Evolutionary conservation across 2,888 invertebrate genomes (phyloP), one percentile per base, ranked within the genome.

Genomic region (Drosophila gaucha): DNA sequence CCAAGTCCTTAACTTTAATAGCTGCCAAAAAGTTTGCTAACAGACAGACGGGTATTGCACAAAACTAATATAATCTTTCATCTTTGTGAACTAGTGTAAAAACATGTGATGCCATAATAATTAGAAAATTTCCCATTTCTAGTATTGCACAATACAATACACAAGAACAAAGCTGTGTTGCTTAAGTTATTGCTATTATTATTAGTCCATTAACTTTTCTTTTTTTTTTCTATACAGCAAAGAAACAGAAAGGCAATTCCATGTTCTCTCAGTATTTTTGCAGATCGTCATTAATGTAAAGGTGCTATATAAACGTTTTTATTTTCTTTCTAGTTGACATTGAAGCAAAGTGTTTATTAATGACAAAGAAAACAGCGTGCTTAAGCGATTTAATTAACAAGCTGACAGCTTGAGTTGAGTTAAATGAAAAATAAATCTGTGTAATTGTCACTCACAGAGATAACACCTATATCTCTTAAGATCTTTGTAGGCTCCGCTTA

Each of bases 361-460:
- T 10, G 16, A 16, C 16, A 35, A 35, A 2, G 6, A 47, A 24
- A 47, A 47, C 3, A 20, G 18, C 18, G 1, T 10, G 6, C 5
- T 4, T 1, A 1, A 31, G 12, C 22, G 10, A 16, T 24, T 43
- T 31, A 10, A 14, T 14, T 26, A 20, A 16, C 12, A 20, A 50
- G 33, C 50, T 43, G 43, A 26, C 54, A 28, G 14, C 20, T 52
- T 6, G 16, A 16, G 16, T 36, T 36, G 2, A 22, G n/a, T n/a
- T 36, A 56, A 28, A n/a, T 22, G n/a, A 28, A 22, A 9, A 20
- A 51, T 67, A 28, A 5, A 12, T 30, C 24, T 38, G 18, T 24
- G 18, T 16, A 44, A 31, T 44, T 50, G 54, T 12, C 68, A 38
- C 30, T 12, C 68, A 38, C 30, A 24, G 16, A 24, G 55, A 30